Conservation (phyloP, 1,140 invertebrate species). For the Portunus trituberculatus region DNA sequence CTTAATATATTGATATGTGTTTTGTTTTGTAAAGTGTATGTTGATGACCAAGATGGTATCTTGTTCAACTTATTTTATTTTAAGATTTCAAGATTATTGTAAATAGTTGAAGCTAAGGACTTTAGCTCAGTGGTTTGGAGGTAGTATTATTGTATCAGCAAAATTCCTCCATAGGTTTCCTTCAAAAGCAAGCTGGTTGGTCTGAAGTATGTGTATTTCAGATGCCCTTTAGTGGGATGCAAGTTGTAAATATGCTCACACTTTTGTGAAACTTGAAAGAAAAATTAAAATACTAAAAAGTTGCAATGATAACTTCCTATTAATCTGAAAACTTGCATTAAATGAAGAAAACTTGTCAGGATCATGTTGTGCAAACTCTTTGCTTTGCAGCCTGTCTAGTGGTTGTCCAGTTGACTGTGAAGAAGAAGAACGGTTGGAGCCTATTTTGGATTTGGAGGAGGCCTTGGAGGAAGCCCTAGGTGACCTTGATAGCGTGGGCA, state of each 20-base stretch:
- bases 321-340: not conserved
- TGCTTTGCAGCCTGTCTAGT: slow-evolving; percentile 73
- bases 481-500: slow-evolving; percentile 75
- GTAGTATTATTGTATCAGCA: not conserved
- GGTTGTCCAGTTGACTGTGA: slow-evolving; percentile 67
- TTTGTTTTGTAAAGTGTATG: too few species aligned
- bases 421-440: slow-evolving; percentile 73
- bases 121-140: not conserved
- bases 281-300: not conserved
- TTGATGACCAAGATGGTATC: not conserved
- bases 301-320: not conserved
- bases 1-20: not conserved
- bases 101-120: too few species aligned
- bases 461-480: slow-evolving; percentile 75
- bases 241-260: not conserved
- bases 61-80: not conserved
- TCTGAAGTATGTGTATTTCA: not conserved
- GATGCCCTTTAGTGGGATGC: not conserved
- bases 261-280: not conserved
- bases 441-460: slow-evolving; percentile 74
- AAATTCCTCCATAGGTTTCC: not conserved
- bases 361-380: not conserved
- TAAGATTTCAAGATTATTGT: not conserved
- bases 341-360: not conserved
- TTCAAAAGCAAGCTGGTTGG: not conserved